phyloP scores from a whole-genome alignment of 2,113 vertebrate genomes.

The Grallaria varia region DNA sequence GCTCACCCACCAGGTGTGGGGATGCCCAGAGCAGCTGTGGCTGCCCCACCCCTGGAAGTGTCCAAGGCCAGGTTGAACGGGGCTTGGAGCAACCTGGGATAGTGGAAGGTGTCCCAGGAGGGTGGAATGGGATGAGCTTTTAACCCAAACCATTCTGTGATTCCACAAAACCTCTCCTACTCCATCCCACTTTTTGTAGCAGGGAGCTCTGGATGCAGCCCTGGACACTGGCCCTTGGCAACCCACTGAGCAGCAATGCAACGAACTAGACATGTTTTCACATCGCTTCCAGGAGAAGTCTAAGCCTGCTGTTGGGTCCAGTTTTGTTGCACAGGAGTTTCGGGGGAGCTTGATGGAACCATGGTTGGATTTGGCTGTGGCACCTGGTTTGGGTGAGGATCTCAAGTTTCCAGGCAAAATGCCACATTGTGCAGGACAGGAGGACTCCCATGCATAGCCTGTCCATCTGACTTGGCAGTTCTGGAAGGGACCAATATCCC shows the following conservation, averaged over 20 bases:
- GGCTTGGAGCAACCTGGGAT: background rate
- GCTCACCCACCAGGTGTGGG: accelerated
- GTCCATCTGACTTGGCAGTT: background rate
- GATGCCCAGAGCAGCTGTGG: background rate
- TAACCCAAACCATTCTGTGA: background rate
- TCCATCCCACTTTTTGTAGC: background rate
- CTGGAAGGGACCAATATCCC: background rate
- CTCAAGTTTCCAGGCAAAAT: background rate
- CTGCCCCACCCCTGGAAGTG: background rate
- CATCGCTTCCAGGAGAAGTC: background rate
- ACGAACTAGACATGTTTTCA: accelerated
- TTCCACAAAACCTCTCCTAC: too few relatives aligned
- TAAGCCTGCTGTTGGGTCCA: background rate
- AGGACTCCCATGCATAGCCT: background rate
- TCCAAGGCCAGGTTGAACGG: background rate
- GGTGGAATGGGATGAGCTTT: background rate
- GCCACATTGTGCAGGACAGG: background rate
- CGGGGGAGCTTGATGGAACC: background rate
- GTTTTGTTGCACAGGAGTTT: background rate
- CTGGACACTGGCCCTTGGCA: background rate
- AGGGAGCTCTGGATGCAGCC: background rate
- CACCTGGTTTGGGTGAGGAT: constrained; percentile 6
- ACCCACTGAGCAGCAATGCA: background rate
- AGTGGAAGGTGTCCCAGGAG: background rate
- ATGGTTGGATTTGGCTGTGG: background rate